These are phyloP conservation scores for Volucella bombylans DNA, from an alignment of 2,888 invertebrate species.

Conservation along the genomic window DNA sequence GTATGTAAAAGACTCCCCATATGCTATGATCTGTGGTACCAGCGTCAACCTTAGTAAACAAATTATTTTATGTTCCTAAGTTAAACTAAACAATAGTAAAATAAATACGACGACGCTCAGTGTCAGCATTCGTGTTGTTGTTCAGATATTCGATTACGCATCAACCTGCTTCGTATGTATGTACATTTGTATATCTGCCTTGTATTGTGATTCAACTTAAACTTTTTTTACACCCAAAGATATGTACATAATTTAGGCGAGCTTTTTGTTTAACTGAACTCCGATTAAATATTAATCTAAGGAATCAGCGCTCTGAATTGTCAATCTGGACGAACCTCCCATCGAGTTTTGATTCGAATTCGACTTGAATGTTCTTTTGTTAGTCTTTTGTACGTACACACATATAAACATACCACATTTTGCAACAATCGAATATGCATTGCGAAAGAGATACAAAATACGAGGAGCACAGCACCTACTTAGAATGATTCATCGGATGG, in stretches of 20 bases:
- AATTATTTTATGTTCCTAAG: no score
- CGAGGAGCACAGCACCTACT: slow-evolving; percentile 7
- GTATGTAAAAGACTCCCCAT: no score
- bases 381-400: neutral
- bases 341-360: neutral
- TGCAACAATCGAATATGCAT: slow-evolving; percentile 3
- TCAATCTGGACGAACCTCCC: slow-evolving; percentile 1
- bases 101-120: no score
- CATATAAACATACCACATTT: neutral
- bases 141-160: slow-evolving; percentile 20
- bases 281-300: neutral
- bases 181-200: neutral
- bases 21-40: no score
- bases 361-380: slow-evolving; percentile 14
- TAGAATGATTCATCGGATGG: slow-evolving; percentile 45
- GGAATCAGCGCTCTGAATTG: neutral
- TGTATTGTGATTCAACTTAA: slow-evolving; percentile 17
- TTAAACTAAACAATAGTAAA: no score
- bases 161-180: neutral
- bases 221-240: slow-evolving; percentile 33
- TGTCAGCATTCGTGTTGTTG: neutral
- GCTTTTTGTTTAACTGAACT: slow-evolving; percentile 17
- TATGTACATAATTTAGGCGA: slow-evolving; percentile 8
- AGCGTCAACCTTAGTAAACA: no score
- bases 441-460: slow-evolving; percentile 1